Evolutionary conservation across 2,113 vertebrate species (phyloP), one percentile per base, ranked within the genome.

Genomic region (Gasterosteus aculeatus): DNA sequence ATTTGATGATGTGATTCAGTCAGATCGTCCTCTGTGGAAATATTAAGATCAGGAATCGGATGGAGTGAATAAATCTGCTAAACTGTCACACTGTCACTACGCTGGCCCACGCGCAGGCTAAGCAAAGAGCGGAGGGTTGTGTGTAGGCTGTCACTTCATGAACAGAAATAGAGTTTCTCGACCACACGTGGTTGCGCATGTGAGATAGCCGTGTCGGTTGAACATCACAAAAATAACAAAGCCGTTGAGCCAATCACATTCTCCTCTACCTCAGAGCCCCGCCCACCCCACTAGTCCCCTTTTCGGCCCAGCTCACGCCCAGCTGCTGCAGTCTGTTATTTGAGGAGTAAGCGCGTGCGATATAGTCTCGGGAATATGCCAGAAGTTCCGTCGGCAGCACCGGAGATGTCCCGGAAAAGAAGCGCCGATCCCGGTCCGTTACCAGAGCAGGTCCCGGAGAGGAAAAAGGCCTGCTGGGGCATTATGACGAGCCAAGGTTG

Each of bases 401-500:
- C 74, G 7, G 49, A 78, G 15, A 77, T 62, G 86, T 89, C 87
- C 68, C 73, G 85, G 63, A 90, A 87, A 88, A 86, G 89, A 84
- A 54, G 73, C 29, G 68, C 85, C 15, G 65, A 86, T 49, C 67
- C 75, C 89, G 85, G 91, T 15, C 10, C 83, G 60, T 82, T 54
- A 29, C 5, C 75, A 83, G 91, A 93, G 77, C 92, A 93, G 73
- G 81, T 83, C 85, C 94, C 83, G 78, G 90, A 7, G 94, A 95
- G 89, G 87, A 94, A 95, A 85, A 96, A 92, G 85, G 90, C 95
- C 83, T 93, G 94, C 93, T 98, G 97, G 97, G 96, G 95, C 72
- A 93, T 99, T 90, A 94, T 99, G 87, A 98, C 96, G 80, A 98
- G 97, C 91, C 97, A 98, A 97, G 97, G 97, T 99, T 92, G 94